Base-by-base conservation (phyloP, 2,113 vertebrate genomes). In the Uria lomvia region DNA sequence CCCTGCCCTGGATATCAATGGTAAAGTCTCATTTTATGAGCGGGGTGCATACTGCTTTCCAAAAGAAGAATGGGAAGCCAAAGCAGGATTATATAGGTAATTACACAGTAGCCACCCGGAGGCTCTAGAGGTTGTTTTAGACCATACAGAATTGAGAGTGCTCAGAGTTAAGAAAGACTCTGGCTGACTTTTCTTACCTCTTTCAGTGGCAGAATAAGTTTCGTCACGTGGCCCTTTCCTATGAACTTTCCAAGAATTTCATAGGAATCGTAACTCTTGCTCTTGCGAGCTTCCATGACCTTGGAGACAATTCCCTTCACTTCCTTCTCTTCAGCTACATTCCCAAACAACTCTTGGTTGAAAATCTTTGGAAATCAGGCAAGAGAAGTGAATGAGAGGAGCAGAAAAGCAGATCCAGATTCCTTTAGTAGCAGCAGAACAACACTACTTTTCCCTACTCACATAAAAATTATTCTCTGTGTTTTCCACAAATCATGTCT, bases 221-320 rank as follows among this genome's bases (percentile, higher is more conserved):
- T 98, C 2, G 98, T 98, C 93, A 99, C 97, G 45, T 98, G 98
- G 42, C 98, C 98, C 85, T 98, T 99, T 93, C 99, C 99, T 82
- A 99, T 97, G 95, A 99, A 99, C 88, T 97, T 98, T 19, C 98
- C 99, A 93, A 99, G 98, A 86, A 99, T 98, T 98, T 99, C 98
- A 4, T 99, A 99, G 12, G 99, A 99, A 91, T 99, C 99, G 0
- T 98, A 99, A 95, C 99, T 99, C 96, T 99, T 99, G 98, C 98
- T 99, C 98, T 99, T 99, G 42, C 99, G 98, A 0, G 99, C 99
- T 97, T 99, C 99, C 99, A 99, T 99, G 86, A 99, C 98, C 97
- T 99, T 99, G 85, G 99, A 99, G 56, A 99, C 98, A 17, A 99
- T 99, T 55, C 99, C 99, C 62, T 99, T 99, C 59, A 99, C 99